A percentile compares a stretch with the other conserved stretches of the same genome.
phyloP scores from a whole-genome alignment of 2,888 invertebrate species.

The Standfussiana lucernea region DNA sequence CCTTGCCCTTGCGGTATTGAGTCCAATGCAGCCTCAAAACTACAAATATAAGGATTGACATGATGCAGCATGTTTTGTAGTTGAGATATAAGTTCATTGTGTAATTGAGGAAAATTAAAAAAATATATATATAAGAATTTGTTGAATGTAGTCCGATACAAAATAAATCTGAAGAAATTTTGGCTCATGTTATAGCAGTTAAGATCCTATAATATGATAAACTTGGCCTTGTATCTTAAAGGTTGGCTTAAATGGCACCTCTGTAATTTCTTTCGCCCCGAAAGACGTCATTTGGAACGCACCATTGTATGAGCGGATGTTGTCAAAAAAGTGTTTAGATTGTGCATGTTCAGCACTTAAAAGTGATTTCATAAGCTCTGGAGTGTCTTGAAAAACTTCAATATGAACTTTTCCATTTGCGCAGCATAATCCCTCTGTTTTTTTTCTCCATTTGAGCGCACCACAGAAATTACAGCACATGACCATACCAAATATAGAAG shows the following conservation, averaged over 20 bases:
- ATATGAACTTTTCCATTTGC: too few relatives aligned
- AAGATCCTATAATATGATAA: not conserved
- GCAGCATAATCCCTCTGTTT: too few relatives aligned
- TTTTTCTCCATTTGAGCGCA: too few relatives aligned
- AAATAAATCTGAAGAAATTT: constrained; percentile 1
- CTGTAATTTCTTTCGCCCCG: not conserved
- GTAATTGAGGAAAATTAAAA: not conserved
- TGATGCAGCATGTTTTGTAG: not conserved
- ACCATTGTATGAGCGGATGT: too few relatives aligned
- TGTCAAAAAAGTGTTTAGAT: too few relatives aligned
- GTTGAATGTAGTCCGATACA: not conserved
- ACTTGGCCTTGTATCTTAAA: not conserved
- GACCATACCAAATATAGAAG: too few relatives aligned
- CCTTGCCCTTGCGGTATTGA: not conserved
- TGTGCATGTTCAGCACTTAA: too few relatives aligned
- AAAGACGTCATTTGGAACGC: too few relatives aligned
- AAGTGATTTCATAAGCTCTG: too few relatives aligned
- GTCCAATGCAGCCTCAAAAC: not conserved
- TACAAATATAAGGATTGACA: not conserved
- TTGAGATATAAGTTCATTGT: not conserved
- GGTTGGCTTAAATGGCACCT: not conserved
- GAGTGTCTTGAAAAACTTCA: too few relatives aligned
- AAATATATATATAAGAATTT: too few relatives aligned
- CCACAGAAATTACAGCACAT: too few relatives aligned
- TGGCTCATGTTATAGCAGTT: not conserved